These are phyloP conservation scores for Damaliscus lunatus DNA, from an alignment of 2,113 vertebrate species.

Conservation along the genomic window DNA sequence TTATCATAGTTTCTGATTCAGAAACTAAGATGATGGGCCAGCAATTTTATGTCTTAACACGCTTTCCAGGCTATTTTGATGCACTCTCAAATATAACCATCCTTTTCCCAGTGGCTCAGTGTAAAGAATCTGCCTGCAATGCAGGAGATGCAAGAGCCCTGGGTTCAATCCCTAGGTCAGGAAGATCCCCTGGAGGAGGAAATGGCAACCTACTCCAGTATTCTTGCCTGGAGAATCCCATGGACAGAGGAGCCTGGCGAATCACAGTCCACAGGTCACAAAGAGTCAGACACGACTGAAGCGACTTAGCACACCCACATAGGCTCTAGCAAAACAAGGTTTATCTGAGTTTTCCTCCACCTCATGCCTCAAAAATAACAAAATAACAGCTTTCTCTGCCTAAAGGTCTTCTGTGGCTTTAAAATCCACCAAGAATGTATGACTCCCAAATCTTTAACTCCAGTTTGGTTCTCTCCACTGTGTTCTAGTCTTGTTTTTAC, in stretches of 20 bases:
- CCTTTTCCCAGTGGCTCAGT: not conserved
- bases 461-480: not conserved
- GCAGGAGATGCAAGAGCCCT: not conserved
- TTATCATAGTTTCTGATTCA: not conserved
- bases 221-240: not conserved
- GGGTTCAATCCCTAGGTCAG: not conserved
- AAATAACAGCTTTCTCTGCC: not conserved
- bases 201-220: not conserved
- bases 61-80: not conserved
- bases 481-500: not conserved
- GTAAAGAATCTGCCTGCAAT: not conserved
- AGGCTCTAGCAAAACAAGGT: not conserved
- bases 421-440: not conserved
- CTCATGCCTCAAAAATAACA: not conserved
- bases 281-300: not conserved
- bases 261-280: not conserved
- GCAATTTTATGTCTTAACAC: not conserved
- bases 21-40: not conserved
- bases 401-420: not conserved
- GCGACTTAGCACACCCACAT: rapidly evolving
- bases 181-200: not conserved
- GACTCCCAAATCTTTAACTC: not conserved
- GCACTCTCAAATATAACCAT: not conserved
- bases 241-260: not conserved
- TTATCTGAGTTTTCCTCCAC: not conserved